Evolutionary conservation across 2,113 vertebrate genomes (phyloP).

Genomic region (Podarcis muralis): DNA sequence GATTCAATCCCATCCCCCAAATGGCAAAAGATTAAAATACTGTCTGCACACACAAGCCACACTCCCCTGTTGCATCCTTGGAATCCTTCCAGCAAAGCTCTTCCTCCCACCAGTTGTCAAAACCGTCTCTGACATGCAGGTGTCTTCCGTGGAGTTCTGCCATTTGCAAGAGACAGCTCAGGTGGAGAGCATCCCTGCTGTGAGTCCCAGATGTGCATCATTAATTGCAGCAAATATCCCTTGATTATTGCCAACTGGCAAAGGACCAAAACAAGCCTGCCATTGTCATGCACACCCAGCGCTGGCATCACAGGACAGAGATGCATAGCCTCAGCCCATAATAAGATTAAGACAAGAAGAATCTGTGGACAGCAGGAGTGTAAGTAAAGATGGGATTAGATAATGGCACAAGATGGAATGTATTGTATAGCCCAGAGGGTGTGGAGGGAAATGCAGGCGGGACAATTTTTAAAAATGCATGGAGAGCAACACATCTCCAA

Average conservation of each 20-base stretch:
- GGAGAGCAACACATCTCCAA: not conserved
- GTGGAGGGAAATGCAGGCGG: not conserved
- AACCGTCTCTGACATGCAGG: not conserved
- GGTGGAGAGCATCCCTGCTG: not conserved
- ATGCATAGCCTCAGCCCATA: not conserved
- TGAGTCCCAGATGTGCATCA: not conserved
- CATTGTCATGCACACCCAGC: not conserved
- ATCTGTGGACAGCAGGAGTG: not conserved
- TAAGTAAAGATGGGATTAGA: not conserved
- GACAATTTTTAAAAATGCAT: not conserved
- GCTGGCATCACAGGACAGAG: not conserved
- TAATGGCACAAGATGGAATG: not conserved
- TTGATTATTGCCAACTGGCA: not conserved
- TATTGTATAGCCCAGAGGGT: not conserved
- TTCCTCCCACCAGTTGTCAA: not conserved
- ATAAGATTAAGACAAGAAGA: not conserved
- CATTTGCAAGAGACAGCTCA: not conserved
- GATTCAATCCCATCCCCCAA: not conserved
- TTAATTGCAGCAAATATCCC: not conserved
- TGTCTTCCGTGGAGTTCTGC: not conserved
- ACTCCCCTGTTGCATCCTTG: not conserved
- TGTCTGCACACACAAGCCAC: not conserved
- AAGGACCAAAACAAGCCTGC: not conserved
- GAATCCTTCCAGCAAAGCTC: not conserved
- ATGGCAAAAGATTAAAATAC: not conserved